Evolutionary conservation across 2,113 vertebrate species (phyloP), one percentile per base, ranked within the genome.

Genomic region (Lepidothrix coronata): DNA sequence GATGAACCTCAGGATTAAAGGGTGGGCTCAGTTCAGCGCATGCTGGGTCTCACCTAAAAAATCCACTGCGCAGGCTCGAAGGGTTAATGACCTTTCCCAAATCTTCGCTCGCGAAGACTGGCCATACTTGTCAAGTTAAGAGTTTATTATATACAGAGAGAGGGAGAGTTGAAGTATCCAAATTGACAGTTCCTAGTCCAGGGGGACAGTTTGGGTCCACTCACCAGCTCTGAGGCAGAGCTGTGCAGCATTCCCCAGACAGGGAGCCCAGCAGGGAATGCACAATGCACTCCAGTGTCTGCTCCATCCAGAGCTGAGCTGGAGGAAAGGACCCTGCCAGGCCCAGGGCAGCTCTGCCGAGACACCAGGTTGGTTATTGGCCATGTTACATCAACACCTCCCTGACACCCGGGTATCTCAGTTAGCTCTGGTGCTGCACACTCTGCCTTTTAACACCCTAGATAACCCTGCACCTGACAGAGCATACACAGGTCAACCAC

Each of bases 151-250:
- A 11, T 0, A 63, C 13, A 43, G 0, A 58, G 51, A 67, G 33
- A 52, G 24, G 17, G 20, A 37, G 71, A 44, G 39, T 0, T 33
- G 41, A 91, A 57, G 51, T 33, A 43, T 6, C 14, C 0, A 12
- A 84, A 59, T 1, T 55, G 79, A 51, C 43, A 44, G 46, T 5
- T 84, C 37, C 67, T 24, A 30, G 27, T 33, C 16, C 25, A 18
- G 1, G 4, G 46, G 25, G 31, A 27, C 0, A 12, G 51, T 14
- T 3, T 2, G 12, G 48, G 30, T 15, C 5, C 5, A 6, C 27
- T 57, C 0, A 2, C 41, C 5, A 35, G 73, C 55, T 76, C 41
- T 21, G n/a, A 71, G 30, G 35, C 59, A 62, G 59, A 0, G 0
- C 67, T 17, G 54, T 13, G 68, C 30, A 28, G 24, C 23, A 9